A percentile compares a stretch with the other conserved stretches of the same genome.
phyloP scores from a whole-genome alignment of 2,888 invertebrate species.

The Archips crataeganus region DNA sequence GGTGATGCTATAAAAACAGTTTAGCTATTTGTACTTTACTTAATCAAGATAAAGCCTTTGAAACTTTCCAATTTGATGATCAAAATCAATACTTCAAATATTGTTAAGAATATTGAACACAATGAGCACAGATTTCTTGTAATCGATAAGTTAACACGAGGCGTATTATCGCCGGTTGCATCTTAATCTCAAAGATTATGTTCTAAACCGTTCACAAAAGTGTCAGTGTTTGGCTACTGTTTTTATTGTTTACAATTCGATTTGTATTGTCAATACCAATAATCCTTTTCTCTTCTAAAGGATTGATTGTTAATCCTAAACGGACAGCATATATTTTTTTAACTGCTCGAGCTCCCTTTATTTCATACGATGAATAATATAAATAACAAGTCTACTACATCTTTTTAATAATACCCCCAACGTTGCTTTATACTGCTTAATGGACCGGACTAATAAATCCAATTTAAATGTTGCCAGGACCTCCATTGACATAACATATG shows the following conservation, averaged over 20 bases:
- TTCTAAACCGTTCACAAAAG: slow-evolving; percentile 57
- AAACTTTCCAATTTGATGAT: slow-evolving; percentile 48
- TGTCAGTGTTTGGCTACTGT: slow-evolving; percentile 70
- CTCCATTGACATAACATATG: slow-evolving; percentile 83
- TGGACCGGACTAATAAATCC: slow-evolving; percentile 82
- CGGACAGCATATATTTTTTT: slow-evolving; percentile 18
- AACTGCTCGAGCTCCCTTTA: slow-evolving; percentile 8
- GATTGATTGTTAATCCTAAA: slow-evolving; percentile 55
- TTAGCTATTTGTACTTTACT: slow-evolving; percentile 8
- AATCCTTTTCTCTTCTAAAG: slow-evolving; percentile 70
- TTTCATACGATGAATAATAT: slow-evolving; percentile 31
- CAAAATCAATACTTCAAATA: slow-evolving; percentile 55
- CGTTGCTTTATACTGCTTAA: slow-evolving; percentile 70
- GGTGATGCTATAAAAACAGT: neutral
- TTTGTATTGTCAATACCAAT: slow-evolving; percentile 69
- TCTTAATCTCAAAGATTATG: slow-evolving; percentile 65
- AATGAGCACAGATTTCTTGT: slow-evolving; percentile 61
- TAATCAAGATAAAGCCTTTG: slow-evolving; percentile 43
- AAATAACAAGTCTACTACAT: slow-evolving; percentile 30
- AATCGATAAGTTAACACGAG: slow-evolving; percentile 67
- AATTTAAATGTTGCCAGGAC: slow-evolving; percentile 82
- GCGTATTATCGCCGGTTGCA: slow-evolving; percentile 66
- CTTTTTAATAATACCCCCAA: slow-evolving; percentile 66
- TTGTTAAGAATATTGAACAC: slow-evolving; percentile 32
- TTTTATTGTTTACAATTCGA: slow-evolving; percentile 73